Conservation (phyloP, 2,888 invertebrate genomes). For the Apamea anceps region DNA sequence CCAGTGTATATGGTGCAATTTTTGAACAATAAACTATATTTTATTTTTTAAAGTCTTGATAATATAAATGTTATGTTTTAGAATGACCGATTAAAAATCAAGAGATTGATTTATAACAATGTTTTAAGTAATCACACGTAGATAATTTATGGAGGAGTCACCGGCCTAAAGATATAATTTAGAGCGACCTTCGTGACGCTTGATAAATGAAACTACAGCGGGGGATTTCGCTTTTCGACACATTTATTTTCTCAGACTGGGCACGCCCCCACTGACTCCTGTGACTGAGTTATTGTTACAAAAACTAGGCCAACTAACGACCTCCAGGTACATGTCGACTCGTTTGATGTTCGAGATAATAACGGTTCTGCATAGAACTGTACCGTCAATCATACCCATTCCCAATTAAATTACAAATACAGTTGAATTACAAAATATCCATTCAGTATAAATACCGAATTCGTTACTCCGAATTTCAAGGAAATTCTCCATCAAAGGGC, state of each 20-base stretch:
- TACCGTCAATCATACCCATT: background rate
- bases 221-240: constrained; percentile 60
- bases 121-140: constrained; percentile 50
- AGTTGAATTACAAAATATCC: background rate
- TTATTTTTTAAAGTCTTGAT: background rate
- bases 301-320: constrained; percentile 42
- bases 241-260: constrained; percentile 59
- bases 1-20: background rate
- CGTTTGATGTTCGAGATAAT: constrained; percentile 12
- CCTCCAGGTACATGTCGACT: background rate
- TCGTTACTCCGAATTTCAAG: background rate
- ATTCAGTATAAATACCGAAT: background rate
- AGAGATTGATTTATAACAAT: constrained; percentile 43
- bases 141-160: constrained; percentile 61
- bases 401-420: background rate
- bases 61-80: background rate
- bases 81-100: constrained; percentile 29
- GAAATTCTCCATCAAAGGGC: background rate
- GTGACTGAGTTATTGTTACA: constrained; percentile 40
- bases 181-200: constrained; percentile 53
- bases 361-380: background rate
- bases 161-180: constrained; percentile 65
- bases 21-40: background rate
- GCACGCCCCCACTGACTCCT: constrained; percentile 25
- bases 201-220: constrained; percentile 66